These are phyloP conservation scores for Phalanger gymnotis DNA, from an alignment of 2,797 vertebrate genomes.

Conservation along the genomic window DNA sequence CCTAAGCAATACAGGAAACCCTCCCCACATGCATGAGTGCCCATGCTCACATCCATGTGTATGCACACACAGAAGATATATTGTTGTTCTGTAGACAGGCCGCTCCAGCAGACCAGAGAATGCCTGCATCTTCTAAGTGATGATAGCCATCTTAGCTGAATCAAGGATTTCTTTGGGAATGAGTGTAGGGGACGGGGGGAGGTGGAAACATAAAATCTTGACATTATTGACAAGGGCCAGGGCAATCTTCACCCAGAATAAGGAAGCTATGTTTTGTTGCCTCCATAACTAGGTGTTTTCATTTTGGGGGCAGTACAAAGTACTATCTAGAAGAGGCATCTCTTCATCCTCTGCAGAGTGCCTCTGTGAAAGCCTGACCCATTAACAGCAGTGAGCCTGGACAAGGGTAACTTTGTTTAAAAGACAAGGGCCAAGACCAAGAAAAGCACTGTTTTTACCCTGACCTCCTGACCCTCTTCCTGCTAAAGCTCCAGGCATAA, in stretches of 20 bases:
- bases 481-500: conserved; percentile 10
- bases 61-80: background rate
- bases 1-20: background rate
- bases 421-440: background rate
- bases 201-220: background rate
- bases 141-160: background rate
- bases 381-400: background rate
- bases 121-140: background rate
- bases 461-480: background rate
- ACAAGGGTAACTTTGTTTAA: background rate
- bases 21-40: background rate
- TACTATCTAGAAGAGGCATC: background rate
- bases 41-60: background rate
- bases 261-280: background rate
- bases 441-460: background rate
- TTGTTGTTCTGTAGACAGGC: background rate
- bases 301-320: background rate
- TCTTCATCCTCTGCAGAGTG: background rate
- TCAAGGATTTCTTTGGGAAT: background rate
- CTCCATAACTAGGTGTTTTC: conserved; percentile 9
- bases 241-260: background rate
- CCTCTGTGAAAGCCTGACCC: background rate
- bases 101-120: background rate
- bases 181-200: too few relatives aligned
- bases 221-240: background rate